Evolutionary conservation across 2,888 invertebrate species (phyloP).

Genomic region (Pycnomerus fuliginosus): DNA sequence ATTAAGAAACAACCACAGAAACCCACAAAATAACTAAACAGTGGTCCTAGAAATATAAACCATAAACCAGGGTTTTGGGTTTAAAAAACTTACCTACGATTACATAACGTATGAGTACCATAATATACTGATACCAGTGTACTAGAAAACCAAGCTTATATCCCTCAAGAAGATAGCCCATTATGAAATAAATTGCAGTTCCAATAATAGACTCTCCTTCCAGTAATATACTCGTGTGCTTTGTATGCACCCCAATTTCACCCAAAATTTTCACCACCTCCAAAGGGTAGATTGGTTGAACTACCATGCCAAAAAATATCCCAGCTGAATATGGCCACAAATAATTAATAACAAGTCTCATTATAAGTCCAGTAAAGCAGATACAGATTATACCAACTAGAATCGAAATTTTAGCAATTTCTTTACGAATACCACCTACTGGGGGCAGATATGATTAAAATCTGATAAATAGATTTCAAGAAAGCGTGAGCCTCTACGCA

Average conservation of each 20-base stretch:
- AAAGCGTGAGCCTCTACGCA: neutral
- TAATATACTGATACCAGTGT: conserved; percentile 1
- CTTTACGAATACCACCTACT: too few relatives aligned
- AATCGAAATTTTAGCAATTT: too few relatives aligned
- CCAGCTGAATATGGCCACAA: neutral
- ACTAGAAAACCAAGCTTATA: neutral
- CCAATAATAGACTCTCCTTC: neutral
- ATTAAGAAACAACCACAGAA: conserved; percentile 1
- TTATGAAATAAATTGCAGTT: neutral
- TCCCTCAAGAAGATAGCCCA: neutral
- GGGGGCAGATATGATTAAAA: neutral
- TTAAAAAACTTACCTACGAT: neutral
- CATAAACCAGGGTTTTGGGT: neutral
- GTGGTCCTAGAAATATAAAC: conserved; percentile 2
- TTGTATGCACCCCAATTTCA: neutral
- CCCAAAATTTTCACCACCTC: neutral
- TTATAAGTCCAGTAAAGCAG: neutral
- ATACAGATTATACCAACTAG: neutral
- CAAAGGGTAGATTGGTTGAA: neutral
- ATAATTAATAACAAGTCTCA: neutral
- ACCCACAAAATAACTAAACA: neutral
- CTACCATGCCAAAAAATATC: neutral
- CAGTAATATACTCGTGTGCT: neutral
- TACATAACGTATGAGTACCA: neutral
- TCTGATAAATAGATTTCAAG: neutral